Evolutionary conservation across 2,113 vertebrate species (phyloP).

Genomic region (Montifringilla adamsi): DNA sequence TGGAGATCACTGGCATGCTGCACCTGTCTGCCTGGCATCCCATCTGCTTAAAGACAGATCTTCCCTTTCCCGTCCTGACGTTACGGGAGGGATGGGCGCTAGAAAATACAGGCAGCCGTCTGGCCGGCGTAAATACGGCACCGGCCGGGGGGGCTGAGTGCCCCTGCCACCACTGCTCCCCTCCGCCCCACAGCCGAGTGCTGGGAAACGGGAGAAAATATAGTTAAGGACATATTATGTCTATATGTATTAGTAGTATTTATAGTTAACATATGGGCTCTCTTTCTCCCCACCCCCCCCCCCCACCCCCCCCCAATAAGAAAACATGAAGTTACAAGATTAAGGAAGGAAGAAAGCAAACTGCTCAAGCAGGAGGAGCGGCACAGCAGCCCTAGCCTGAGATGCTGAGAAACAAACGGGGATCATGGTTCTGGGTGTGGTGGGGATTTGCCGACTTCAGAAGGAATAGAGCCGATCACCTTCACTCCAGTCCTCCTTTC

Average conservation of each 20-base stretch:
- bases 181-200: not conserved
- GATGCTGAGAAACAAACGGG: not conserved
- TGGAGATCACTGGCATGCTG: not conserved
- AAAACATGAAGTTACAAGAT: not conserved
- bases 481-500: not conserved
- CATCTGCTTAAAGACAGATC: not conserved
- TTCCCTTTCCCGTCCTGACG: not conserved
- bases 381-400: not conserved
- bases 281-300: not conserved
- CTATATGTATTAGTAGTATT: not conserved
- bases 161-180: not conserved
- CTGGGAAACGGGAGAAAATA: not conserved
- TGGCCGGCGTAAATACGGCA: not conserved
- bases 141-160: not conserved
- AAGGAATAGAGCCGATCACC: not conserved
- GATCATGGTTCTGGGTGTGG: not conserved
- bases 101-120: not conserved
- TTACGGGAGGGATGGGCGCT: not conserved
- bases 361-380: fast-evolving
- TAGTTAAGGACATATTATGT: fast-evolving
- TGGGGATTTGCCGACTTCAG: not conserved
- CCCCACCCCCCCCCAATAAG: not conserved
- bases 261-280: not conserved
- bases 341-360: not conserved
- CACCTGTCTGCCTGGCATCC: not conserved